A percentile compares a stretch with the other conserved stretches of the same genome.
phyloP scores from a whole-genome alignment of 2,797 vertebrate genomes.

The Ispidina picta region DNA sequence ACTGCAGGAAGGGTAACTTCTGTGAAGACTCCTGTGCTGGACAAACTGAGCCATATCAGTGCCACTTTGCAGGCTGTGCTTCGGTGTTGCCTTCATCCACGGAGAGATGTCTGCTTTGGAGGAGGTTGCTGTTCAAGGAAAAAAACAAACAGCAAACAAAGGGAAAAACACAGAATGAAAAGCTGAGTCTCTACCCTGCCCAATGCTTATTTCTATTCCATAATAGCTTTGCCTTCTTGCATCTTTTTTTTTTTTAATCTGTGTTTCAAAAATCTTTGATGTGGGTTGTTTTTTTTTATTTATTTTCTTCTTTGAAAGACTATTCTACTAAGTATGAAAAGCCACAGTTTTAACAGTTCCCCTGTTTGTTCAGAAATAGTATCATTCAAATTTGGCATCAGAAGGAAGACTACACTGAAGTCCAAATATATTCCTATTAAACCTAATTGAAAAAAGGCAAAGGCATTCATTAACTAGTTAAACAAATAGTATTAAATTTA shows the following conservation, averaged over 20 bases:
- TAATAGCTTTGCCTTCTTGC: constrained; percentile 41
- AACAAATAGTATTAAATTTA: constrained; percentile 32
- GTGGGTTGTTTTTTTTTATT: neutral
- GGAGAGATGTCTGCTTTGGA: neutral
- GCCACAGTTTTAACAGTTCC: constrained; percentile 40
- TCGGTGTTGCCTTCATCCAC: neutral
- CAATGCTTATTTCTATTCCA: neutral
- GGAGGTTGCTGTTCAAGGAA: neutral
- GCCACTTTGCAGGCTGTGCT: neutral
- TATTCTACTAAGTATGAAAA: constrained; percentile 56
- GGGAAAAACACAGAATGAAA: neutral
- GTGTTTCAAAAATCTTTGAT: constrained; percentile 11
- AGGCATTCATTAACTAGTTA: constrained; percentile 37
- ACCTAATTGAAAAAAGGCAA: constrained; percentile 61
- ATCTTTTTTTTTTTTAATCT: neutral
- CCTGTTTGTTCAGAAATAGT: constrained; percentile 63
- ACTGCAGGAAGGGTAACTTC: neutral
- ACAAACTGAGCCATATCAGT: neutral
- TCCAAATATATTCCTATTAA: constrained; percentile 63
- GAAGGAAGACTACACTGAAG: constrained; percentile 32
- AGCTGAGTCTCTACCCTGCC: constrained; percentile 14
- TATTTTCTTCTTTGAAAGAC: constrained; percentile 55
- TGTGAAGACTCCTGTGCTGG: neutral
- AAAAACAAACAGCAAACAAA: neutral
- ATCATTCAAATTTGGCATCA: constrained; percentile 54